Evolutionary conservation across 2,797 vertebrate species (phyloP).

Genomic region (Anguilla obscura): DNA sequence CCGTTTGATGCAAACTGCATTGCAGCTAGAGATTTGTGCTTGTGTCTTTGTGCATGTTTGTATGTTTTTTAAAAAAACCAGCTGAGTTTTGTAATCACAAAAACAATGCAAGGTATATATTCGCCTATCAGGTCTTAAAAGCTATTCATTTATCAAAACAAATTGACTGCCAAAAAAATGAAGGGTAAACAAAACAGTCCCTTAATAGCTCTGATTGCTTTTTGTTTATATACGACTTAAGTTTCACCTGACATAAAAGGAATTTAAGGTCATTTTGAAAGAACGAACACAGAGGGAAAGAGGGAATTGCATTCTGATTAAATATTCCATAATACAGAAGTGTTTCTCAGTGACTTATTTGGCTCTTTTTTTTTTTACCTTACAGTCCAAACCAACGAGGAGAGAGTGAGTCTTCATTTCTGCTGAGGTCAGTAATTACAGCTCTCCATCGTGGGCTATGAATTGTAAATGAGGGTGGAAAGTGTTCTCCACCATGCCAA

Average conservation of each 20-base stretch:
- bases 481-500: conserved; percentile 15
- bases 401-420: conserved; percentile 41
- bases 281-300: neutral
- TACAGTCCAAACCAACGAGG: conserved; percentile 41
- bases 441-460: neutral
- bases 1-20: neutral
- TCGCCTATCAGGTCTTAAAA: neutral
- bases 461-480: conserved; percentile 18
- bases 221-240: neutral
- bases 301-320: neutral
- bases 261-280: conserved; percentile 18
- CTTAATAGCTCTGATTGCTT: conserved; percentile 4
- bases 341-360: conserved; percentile 21
- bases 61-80: neutral
- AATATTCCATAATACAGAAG: neutral
- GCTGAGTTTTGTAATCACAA: neutral
- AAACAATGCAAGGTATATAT: neutral
- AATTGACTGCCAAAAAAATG: neutral
- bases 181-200: conserved; percentile 15
- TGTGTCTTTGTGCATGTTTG: neutral
- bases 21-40: neutral
- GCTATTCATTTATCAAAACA: neutral
- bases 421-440: conserved; percentile 44
- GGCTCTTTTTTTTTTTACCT: neutral
- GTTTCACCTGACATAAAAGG: neutral